These are phyloP conservation scores for Hyposoter didymator DNA, from an alignment of 2,888 invertebrate genomes.

Conservation along the genomic window DNA sequence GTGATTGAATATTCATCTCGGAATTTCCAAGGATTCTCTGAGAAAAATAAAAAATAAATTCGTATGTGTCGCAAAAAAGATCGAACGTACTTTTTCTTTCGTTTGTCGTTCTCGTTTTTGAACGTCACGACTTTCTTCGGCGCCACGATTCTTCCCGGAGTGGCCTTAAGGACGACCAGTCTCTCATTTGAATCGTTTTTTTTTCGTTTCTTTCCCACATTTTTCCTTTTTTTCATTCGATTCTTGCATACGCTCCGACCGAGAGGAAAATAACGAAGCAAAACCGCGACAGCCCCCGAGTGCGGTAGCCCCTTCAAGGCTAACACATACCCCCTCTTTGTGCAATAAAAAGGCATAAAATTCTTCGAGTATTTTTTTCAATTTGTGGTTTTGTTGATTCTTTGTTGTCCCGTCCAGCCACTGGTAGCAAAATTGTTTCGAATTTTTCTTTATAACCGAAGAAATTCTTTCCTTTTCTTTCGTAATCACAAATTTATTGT, in stretches of 20 bases:
- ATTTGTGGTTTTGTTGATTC: background rate
- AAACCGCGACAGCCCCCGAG: constrained; percentile 28
- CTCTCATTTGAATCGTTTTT: constrained; percentile 34
- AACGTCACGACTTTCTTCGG: constrained; percentile 55
- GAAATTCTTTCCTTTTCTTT: background rate
- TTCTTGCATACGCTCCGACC: constrained; percentile 47
- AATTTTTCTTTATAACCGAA: background rate
- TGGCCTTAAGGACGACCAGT: constrained; percentile 56
- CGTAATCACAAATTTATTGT: background rate
- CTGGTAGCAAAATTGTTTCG: background rate
- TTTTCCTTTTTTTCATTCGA: constrained; percentile 36
- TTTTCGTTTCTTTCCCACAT: constrained; percentile 15
- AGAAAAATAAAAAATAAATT: background rate
- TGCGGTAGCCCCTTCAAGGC: constrained; percentile 64
- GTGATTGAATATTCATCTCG: background rate
- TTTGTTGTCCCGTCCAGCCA: background rate
- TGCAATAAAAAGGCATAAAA: constrained; percentile 36
- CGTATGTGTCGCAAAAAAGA: constrained; percentile 8
- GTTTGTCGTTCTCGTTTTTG: constrained; percentile 27
- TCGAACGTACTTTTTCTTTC: constrained; percentile 4
- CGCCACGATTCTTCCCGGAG: constrained; percentile 53
- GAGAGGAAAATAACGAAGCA: constrained; percentile 49
- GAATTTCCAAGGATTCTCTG: background rate
- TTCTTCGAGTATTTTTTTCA: constrained; percentile 19
- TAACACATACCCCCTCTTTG: constrained; percentile 25